Conservation (phyloP, 2,888 invertebrate genomes). For the Yponomeuta plumbellus region DNA sequence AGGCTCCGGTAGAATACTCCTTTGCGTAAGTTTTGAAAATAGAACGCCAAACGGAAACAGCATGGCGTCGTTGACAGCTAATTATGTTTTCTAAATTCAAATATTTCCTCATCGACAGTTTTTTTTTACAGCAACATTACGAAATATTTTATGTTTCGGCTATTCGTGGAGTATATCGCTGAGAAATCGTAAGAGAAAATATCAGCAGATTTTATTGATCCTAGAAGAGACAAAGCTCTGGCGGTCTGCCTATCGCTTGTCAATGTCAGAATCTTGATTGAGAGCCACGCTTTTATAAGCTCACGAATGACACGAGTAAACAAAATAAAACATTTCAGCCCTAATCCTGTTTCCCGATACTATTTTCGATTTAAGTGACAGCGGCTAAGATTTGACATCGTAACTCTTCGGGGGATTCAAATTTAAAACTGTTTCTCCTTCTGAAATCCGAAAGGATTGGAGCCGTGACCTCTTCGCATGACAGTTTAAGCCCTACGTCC, state of each 20-base stretch:
- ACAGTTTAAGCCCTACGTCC: conserved; percentile 36
- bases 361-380: conserved; percentile 60
- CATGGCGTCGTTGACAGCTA: conserved; percentile 66
- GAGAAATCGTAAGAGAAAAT: conserved; percentile 33
- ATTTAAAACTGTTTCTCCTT: conserved; percentile 50
- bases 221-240: conserved; percentile 37
- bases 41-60: conserved; percentile 72
- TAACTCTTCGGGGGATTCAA: conserved; percentile 61
- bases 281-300: conserved; percentile 46
- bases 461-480: conserved; percentile 28
- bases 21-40: conserved; percentile 62
- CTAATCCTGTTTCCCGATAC: conserved; percentile 37
- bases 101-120: conserved; percentile 64
- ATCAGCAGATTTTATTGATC: conserved; percentile 49
- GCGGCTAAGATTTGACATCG: conserved; percentile 59
- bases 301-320: conserved; percentile 46
- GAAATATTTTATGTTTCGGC: neutral
- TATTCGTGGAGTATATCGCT: conserved; percentile 33
- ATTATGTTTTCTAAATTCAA: conserved; percentile 65
- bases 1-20: conserved; percentile 32
- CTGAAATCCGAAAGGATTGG: conserved; percentile 33
- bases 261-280: conserved; percentile 52
- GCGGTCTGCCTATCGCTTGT: conserved; percentile 40
- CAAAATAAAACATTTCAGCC: conserved; percentile 33
- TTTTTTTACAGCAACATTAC: conserved; percentile 32